Evolutionary conservation across 2,113 vertebrate species (phyloP).

Genomic region (Syrmaticus mikado): DNA sequence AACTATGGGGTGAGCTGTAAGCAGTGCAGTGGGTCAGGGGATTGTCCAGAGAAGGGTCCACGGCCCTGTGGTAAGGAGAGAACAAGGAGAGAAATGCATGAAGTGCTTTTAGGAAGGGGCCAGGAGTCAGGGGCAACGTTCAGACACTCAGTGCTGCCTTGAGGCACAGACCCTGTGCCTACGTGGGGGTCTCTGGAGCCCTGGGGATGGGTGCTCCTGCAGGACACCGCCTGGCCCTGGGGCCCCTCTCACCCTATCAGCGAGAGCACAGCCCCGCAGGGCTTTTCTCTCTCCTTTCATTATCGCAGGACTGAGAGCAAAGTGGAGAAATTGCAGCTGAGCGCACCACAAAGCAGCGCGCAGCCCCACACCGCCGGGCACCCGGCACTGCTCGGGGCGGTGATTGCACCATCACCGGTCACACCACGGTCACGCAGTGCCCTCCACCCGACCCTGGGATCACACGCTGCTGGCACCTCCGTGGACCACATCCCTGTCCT

Average conservation of each 20-base stretch:
- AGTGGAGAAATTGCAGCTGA: not conserved
- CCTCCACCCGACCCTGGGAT: not conserved
- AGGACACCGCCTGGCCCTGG: not conserved
- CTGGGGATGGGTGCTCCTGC: too few relatives aligned
- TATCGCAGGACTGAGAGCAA: not conserved
- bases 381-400: not conserved
- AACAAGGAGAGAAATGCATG: not conserved
- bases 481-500: not conserved
- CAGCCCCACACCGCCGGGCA: not conserved
- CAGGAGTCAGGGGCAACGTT: rapidly evolving
- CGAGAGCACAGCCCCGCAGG: rapidly evolving
- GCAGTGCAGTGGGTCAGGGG: rapidly evolving
- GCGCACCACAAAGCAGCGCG: rapidly evolving
- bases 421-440: rapidly evolving
- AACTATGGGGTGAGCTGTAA: not conserved
- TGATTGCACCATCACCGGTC: not conserved
- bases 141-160: not conserved
- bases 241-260: not conserved
- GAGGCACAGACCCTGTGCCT: rapidly evolving
- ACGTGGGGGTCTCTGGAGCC: not conserved
- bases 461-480: rapidly evolving
- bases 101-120: not conserved
- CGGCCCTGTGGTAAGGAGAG: rapidly evolving
- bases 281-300: not conserved
- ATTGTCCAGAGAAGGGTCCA: not conserved